Evolutionary conservation across 2,113 vertebrate species (phyloP).

Genomic region (Kryptolebias marmoratus): DNA sequence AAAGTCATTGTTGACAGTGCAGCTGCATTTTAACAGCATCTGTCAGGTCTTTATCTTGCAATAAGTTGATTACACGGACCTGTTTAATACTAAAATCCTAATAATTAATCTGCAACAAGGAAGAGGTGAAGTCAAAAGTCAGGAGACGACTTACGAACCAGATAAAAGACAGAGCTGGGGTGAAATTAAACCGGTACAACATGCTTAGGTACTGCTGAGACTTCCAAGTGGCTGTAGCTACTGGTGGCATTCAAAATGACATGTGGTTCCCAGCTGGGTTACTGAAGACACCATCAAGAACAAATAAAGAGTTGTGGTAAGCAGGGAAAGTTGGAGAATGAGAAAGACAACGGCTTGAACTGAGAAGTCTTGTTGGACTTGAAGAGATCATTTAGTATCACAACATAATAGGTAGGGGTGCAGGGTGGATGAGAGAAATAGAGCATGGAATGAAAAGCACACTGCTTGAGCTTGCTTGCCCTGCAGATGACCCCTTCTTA

Average conservation of each 20-base stretch:
- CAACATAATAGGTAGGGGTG: conserved; percentile 17
- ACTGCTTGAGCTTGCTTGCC: conserved; percentile 50
- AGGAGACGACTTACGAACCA: conserved; percentile 16
- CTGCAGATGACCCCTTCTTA: conserved; percentile 52
- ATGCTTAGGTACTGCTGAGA: conserved; percentile 27
- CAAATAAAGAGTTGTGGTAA: conserved; percentile 26
- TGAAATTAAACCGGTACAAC: conserved; percentile 23
- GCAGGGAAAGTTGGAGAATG: conserved; percentile 20
- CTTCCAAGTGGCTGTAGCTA: conserved; percentile 24
- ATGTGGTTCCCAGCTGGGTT: conserved; percentile 44
- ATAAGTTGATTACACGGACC: conserved; percentile 9
- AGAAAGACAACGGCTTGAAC: conserved; percentile 18
- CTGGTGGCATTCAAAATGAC: conserved; percentile 19
- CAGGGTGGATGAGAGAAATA: conserved; percentile 16
- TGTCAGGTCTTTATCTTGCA: conserved; percentile 29
- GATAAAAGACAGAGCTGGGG: conserved; percentile 2
- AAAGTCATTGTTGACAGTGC: conserved; percentile 13
- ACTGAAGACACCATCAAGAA: conserved; percentile 19
- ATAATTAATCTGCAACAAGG: conserved; percentile 20
- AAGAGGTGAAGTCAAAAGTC: conserved; percentile 30
- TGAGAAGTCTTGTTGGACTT: conserved; percentile 22
- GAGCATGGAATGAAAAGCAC: conserved; percentile 38
- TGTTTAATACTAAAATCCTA: conserved; percentile 29
- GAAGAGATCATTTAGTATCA: conserved; percentile 31
- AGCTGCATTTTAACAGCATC: no score